Evolutionary conservation across 2,888 invertebrate genomes (phyloP).

Genomic region (Athalia cordata): DNA sequence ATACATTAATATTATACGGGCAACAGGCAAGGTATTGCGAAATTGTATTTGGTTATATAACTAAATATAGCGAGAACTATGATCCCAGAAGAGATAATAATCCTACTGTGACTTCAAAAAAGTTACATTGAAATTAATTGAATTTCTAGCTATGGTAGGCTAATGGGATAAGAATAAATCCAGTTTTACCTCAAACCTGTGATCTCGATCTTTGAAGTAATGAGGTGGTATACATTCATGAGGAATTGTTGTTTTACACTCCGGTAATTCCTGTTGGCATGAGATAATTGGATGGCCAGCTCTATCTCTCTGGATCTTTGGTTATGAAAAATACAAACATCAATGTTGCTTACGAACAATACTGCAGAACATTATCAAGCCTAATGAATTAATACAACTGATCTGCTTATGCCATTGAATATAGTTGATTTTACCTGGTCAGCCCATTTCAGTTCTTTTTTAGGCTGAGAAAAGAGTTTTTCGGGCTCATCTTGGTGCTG

Average conservation of each 20-base stretch:
- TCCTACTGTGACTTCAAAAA: too few relatives aligned
- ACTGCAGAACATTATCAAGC: constrained; percentile 30
- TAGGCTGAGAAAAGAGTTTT: not conserved
- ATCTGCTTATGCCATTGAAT: constrained; percentile 10
- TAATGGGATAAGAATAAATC: not conserved
- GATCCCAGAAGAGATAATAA: too few relatives aligned
- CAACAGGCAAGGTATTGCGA: too few relatives aligned
- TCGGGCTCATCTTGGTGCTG: constrained; percentile 4
- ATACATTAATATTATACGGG: too few relatives aligned
- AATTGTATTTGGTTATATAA: too few relatives aligned
- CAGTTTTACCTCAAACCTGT: constrained; percentile 49
- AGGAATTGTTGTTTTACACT: constrained; percentile 46
- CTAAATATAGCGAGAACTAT: too few relatives aligned
- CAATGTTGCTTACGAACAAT: constrained; percentile 6
- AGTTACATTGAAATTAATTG: too few relatives aligned
- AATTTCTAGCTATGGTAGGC: too few relatives aligned
- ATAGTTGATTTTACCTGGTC: constrained; percentile 52
- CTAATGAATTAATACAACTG: constrained; percentile 16
- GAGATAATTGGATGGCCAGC: constrained; percentile 52
- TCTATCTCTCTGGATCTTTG: constrained; percentile 51
- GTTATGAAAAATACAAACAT: constrained; percentile 22
- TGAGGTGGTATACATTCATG: constrained; percentile 43
- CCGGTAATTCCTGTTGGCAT: constrained; percentile 49
- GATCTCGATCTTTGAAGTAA: constrained; percentile 44
- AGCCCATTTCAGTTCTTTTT: constrained; percentile 54